Evolutionary conservation across 1,140 invertebrate genomes (phyloP), one percentile per base, ranked within the genome.

Genomic region (Drosophila rufa): DNA sequence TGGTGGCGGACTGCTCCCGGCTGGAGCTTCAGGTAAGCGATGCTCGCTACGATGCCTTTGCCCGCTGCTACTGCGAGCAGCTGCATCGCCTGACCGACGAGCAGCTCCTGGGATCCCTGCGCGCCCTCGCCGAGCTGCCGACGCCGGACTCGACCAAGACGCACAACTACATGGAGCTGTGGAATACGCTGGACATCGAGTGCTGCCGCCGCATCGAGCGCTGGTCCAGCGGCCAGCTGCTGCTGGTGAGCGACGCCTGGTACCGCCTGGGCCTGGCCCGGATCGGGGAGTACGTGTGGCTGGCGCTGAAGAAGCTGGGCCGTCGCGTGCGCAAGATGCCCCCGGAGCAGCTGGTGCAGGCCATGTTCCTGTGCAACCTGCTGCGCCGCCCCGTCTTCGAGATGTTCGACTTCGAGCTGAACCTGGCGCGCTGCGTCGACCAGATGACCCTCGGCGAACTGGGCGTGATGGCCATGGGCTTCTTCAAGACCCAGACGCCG

Each of bases 401-500:
- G 51, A 94, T 94, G 91, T 95, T 94, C 64, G 94, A 95, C 58
- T 91, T 95, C 17, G 95, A 96, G 76, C 85, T 92, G 67, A 85
- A 84, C 27, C 61, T 95, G 3, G 82, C 93, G 22, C 75, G 93
- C 11, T 86, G 90, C 60, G 58, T 94, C 5, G 57, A 94, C 12
- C 76, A 94, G 6, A 93, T 95, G 76, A 92, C 80, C 3, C 61
- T 94, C 0, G 91, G 94, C 59, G 95, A 96, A 85, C 42, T 95
- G 22, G 94, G 93, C 14, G 92, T 96, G 9, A 84, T 95, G 58
- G 92, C 94, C 15, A 93, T 95, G 92, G 94, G 94, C 1, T 96
- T 95, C 80, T 95, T 95, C 65, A 95, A 95, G 92, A 94, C 93
- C 2, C 92, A 95, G 70, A 94, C 92, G 0, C 92, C 65, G n/a